Percentiles rank a stretch among this genome's conserved stretches.
phyloP scores from a whole-genome alignment of 2,888 invertebrate species.

The Lasioglossum figueresi region DNA sequence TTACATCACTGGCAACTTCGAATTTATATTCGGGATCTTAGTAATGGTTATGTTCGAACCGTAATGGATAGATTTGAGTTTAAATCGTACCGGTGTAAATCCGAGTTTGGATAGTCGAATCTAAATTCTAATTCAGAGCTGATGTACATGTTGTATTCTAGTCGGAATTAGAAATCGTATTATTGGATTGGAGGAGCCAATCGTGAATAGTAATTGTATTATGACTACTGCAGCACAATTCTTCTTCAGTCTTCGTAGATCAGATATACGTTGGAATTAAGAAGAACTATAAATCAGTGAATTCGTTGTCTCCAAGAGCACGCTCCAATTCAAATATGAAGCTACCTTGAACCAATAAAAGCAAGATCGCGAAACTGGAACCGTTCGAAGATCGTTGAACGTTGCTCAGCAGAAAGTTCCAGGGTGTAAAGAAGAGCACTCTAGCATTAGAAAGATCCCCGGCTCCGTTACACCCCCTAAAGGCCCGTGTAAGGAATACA shows the following conservation, averaged over 20 bases:
- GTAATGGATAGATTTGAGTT: neutral
- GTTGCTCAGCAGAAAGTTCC: neutral
- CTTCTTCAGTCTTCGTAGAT: too few relatives aligned
- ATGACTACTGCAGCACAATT: too few relatives aligned
- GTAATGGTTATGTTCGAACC: neutral
- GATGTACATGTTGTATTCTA: neutral
- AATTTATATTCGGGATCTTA: neutral
- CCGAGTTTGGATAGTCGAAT: neutral
- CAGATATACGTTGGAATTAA: too few relatives aligned
- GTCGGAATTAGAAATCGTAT: neutral
- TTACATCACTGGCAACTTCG: neutral
- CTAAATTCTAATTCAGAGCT: too few relatives aligned
- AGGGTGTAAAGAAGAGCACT: neutral
- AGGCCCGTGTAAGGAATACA: neutral
- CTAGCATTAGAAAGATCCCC: neutral
- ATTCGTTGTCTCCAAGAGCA: too few relatives aligned
- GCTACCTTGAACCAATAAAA: too few relatives aligned
- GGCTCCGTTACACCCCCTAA: neutral
- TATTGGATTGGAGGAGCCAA: neutral
- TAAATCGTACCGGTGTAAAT: neutral
- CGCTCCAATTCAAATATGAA: too few relatives aligned
- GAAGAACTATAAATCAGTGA: too few relatives aligned
- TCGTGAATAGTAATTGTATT: neutral
- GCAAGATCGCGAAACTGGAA: too few relatives aligned
- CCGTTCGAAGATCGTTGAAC: neutral